A percentile compares a stretch with the other conserved stretches of the same genome.
Conservation (phyloP, 2,888 invertebrate genomes). For the Minunthozetes semirufus region DNA sequence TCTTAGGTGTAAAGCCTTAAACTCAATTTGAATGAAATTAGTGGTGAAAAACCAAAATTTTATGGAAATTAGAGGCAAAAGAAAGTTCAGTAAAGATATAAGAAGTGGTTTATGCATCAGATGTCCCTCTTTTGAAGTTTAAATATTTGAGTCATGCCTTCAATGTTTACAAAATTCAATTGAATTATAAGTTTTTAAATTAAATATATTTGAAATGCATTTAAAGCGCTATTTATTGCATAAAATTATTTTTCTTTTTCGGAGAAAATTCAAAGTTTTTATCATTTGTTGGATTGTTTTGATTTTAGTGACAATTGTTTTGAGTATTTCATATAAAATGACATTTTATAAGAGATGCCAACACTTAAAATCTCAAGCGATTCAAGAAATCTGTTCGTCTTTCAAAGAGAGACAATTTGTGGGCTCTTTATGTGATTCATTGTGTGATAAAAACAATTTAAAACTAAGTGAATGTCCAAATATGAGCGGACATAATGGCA, state of each 20-base stretch:
- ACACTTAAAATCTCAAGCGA: neutral
- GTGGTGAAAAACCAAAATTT: too few relatives aligned
- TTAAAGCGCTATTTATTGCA: neutral
- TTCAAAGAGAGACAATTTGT: constrained; percentile 3
- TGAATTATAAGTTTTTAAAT: neutral
- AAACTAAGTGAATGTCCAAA: constrained; percentile 32
- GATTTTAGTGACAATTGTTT: neutral
- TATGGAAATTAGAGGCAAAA: too few relatives aligned
- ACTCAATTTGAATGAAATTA: too few relatives aligned
- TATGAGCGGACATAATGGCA: constrained; percentile 30
- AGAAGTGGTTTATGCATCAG: too few relatives aligned
- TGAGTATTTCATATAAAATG: neutral
- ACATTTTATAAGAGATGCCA: neutral
- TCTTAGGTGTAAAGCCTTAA: too few relatives aligned
- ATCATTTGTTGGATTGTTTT: neutral
- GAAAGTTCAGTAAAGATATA: too few relatives aligned
- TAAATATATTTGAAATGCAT: neutral
- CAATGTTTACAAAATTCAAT: neutral
- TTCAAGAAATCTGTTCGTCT: constrained; percentile 23
- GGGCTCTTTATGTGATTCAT: constrained; percentile 12
- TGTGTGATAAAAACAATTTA: constrained; percentile 11
- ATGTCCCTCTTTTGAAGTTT: too few relatives aligned
- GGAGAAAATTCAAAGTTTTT: neutral
- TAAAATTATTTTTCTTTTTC: neutral
- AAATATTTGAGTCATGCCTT: neutral